A percentile compares a stretch with the other conserved stretches of the same genome.
These are phyloP conservation scores for Morphnarchus princeps DNA, from an alignment of 2,113 vertebrate genomes.

Conservation along the genomic window DNA sequence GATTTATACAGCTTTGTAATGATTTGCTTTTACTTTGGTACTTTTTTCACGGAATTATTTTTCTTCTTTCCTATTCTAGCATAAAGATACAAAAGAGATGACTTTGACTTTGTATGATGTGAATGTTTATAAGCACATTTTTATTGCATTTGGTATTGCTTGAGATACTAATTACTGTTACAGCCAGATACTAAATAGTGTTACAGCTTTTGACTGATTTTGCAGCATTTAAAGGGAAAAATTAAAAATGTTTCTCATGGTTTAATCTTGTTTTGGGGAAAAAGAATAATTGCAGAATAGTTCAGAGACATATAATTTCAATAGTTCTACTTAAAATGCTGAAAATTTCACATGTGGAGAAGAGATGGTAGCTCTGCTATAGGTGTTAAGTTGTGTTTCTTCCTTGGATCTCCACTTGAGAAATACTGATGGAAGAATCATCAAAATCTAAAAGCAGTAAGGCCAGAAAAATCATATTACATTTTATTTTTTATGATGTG, in stretches of 20 bases:
- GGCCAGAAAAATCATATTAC: background rate
- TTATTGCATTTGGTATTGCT: background rate
- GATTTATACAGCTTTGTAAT: background rate
- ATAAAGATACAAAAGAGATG: background rate
- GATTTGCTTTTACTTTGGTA: background rate
- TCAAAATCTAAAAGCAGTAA: background rate
- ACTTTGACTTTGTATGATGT: background rate
- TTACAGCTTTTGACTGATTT: background rate
- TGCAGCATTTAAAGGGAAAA: background rate
- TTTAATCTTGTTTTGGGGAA: background rate
- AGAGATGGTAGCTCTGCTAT: background rate
- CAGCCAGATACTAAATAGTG: background rate
- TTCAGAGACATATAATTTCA: background rate
- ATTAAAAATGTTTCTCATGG: background rate
- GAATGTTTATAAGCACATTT: background rate
- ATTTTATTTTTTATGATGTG: background rate
- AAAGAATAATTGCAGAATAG: background rate
- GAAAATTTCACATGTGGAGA: background rate
- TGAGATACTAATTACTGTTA: background rate
- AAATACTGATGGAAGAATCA: background rate
- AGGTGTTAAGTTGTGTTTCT: background rate
- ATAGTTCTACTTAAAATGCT: background rate
- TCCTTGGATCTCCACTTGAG: background rate
- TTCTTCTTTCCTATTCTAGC: background rate
- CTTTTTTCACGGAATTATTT: background rate